A percentile compares a stretch with the other conserved stretches of the same genome.
These are phyloP conservation scores for Neomorphus geoffroyi DNA, from an alignment of 2,797 vertebrate species.

Conservation along the genomic window DNA sequence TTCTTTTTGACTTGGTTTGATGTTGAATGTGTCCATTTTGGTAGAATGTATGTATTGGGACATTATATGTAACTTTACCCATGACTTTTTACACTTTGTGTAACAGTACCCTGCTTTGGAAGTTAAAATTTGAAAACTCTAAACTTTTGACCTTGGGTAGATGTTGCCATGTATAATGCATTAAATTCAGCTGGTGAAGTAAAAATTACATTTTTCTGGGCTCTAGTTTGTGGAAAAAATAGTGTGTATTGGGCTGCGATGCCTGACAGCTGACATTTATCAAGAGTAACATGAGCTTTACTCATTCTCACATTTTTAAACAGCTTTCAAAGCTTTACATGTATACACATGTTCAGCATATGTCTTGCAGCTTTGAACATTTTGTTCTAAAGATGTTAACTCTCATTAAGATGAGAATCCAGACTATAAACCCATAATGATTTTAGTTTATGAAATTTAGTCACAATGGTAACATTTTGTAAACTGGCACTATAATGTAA, in stretches of 20 bases:
- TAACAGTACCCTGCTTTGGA: neutral
- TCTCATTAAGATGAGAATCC: slow-evolving; percentile 47
- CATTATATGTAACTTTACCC: neutral
- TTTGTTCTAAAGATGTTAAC: slow-evolving; percentile 56
- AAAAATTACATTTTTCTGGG: slow-evolving; percentile 54
- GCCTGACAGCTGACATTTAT: slow-evolving; percentile 71
- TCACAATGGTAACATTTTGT: slow-evolving; percentile 4
- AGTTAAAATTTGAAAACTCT: slow-evolving; percentile 57
- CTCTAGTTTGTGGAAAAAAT: slow-evolving; percentile 63
- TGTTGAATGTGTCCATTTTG: neutral
- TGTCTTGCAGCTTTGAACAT: slow-evolving; percentile 72
- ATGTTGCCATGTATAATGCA: slow-evolving; percentile 60
- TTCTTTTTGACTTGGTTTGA: neutral
- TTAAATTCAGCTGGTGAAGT: slow-evolving; percentile 49
- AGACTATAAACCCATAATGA: slow-evolving; percentile 34
- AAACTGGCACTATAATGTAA: neutral
- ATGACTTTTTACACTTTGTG: neutral
- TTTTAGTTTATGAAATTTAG: slow-evolving; percentile 33
- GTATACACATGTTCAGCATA: slow-evolving; percentile 80
- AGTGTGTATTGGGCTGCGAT: slow-evolving; percentile 38
- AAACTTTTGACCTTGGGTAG: slow-evolving; percentile 67
- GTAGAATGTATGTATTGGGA: neutral
- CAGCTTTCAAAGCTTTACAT: slow-evolving; percentile 71
- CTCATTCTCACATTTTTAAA: slow-evolving; percentile 70
- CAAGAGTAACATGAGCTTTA: slow-evolving; percentile 68